Evolutionary conservation across 2,888 invertebrate species (phyloP), one percentile per base, ranked within the genome.

Genomic region (Cosmia pyralina): DNA sequence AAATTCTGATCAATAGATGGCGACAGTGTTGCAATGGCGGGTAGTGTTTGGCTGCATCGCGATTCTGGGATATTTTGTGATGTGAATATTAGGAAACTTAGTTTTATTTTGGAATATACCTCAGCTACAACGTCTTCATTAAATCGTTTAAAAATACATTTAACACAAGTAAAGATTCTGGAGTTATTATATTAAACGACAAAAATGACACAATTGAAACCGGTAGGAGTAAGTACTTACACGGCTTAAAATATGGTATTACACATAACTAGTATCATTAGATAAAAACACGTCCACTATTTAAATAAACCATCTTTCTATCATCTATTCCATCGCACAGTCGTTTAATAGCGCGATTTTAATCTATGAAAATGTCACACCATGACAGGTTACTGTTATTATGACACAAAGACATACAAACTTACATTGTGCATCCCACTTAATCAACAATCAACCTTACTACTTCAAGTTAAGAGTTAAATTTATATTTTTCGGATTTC

Each of bases 321-420:
- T 95, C 94, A 87, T 85, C 86, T 88, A 88, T 90, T 88, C 91
- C 92, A 94, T 94, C 95, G 87, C 90, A 90, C 91, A 88, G 88
- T 86, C 90, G 90, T 93, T 92, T 94, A 94, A 95, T 94, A 92
- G 91, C 89, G 88, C 84, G 94, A 94, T 95, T 89, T 88, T 89
- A 89, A 94, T 94, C 94, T 93, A 86, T 89, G 88, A 93, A 94
- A 92, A 91, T 94, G 94, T 94, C 93, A 94, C 94, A 94, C 92
- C 93, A 91, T 95, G 95, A 95, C 95, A 94, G 93, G 92, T 94
- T 91, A 93, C 94, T 93, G 93, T 94, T 94, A 94, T 94, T 94
- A 94, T 92, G 91, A 92, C 90, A 91, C 89, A 90, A 89, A 86
- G 77, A 89, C 88, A 84, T 81, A 88, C 82, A 77, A 83, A 71